Conservation (phyloP, 2,888 invertebrate genomes). For the Meghimatium bilineatum region DNA sequence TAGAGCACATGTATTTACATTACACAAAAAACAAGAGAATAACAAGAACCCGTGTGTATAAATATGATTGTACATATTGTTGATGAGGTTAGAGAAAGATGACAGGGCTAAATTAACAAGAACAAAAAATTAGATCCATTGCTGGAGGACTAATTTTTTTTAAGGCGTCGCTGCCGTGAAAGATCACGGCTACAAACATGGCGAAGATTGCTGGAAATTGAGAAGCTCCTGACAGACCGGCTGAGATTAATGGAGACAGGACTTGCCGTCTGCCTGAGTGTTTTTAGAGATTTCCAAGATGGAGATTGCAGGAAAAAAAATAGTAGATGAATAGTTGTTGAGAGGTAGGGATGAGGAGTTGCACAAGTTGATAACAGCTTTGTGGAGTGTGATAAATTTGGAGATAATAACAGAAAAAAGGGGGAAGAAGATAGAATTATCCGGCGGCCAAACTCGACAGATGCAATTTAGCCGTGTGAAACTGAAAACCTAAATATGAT, state of each 20-base stretch:
- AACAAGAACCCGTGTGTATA: too few relatives aligned
- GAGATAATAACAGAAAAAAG: not conserved
- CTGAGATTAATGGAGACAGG: constrained; percentile 7
- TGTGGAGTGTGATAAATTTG: not conserved
- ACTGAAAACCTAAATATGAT: not conserved
- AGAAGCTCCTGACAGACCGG: constrained; percentile 13
- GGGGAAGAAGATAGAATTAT: not conserved
- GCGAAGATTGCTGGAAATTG: constrained; percentile 13
- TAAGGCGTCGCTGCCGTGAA: not conserved
- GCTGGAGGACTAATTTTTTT: not conserved
- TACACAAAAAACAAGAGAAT: too few relatives aligned
- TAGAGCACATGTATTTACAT: too few relatives aligned
- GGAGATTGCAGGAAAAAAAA: not conserved
- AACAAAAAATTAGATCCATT: not conserved
- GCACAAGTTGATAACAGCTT: not conserved
- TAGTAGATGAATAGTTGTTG: not conserved
- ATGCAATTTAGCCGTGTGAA: not conserved
- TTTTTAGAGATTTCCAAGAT: not conserved
- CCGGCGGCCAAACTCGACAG: not conserved
- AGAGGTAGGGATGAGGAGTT: not conserved
- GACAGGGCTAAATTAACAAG: not conserved
- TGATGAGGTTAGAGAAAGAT: not conserved
- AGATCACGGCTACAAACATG: constrained; percentile 11
- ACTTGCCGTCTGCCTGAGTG: not conserved
- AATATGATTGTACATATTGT: not conserved